phyloP scores from a whole-genome alignment of 2,888 invertebrate genomes.

The Leucophenga maculata region DNA sequence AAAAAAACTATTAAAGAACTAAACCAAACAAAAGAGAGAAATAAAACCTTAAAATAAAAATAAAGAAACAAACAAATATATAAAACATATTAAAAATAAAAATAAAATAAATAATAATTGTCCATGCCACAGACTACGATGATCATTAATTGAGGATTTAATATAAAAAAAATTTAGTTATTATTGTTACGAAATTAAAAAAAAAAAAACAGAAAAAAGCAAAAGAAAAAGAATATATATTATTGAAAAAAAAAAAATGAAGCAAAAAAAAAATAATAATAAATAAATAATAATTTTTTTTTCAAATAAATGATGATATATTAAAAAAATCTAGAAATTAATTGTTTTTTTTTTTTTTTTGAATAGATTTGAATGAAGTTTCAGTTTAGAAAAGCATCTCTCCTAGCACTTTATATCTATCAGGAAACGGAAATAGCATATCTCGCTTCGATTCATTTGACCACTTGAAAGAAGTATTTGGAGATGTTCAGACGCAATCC shows the following conservation, averaged over 20 bases:
- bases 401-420: too few relatives aligned
- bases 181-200: constrained; percentile 45
- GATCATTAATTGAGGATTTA: constrained; percentile 36
- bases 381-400: too few relatives aligned
- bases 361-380: too few relatives aligned
- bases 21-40: constrained; percentile 28
- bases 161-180: constrained; percentile 45
- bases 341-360: background rate
- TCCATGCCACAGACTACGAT: constrained; percentile 50
- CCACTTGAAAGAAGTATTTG: too few relatives aligned
- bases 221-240: constrained; percentile 42
- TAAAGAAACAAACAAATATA: too few relatives aligned
- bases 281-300: constrained; percentile 32
- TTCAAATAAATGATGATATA: constrained; percentile 50
- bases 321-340: constrained; percentile 20
- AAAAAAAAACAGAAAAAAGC: too few relatives aligned
- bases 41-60: constrained; percentile 16
- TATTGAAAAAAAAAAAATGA: constrained; percentile 41
- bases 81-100: constrained; percentile 30
- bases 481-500: too few relatives aligned
- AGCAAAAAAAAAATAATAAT: constrained; percentile 40
- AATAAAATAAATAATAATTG: constrained; percentile 47
- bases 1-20: constrained; percentile 37
- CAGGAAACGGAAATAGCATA: too few relatives aligned
- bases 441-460: too few relatives aligned